Conservation (phyloP, 2,888 invertebrate genomes). For the Punctoribates punctum region DNA sequence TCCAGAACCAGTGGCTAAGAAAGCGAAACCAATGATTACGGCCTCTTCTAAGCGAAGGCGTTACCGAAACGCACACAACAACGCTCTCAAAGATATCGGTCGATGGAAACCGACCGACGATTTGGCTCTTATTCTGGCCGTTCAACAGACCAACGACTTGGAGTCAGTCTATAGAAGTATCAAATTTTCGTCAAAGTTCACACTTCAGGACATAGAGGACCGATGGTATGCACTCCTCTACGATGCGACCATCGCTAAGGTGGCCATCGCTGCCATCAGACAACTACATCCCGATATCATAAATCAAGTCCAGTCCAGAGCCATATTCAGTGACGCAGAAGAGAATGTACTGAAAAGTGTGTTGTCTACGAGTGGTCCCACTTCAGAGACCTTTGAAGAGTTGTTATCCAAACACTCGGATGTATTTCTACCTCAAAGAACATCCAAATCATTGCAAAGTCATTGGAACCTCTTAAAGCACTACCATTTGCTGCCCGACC, state of each 20-base stretch:
- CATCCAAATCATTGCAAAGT: constrained; percentile 73
- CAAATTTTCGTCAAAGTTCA: constrained; percentile 93
- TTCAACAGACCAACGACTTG: constrained; percentile 72
- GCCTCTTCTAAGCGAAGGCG: constrained; percentile 40
- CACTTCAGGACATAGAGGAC: constrained; percentile 85
- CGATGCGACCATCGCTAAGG: constrained; percentile 80
- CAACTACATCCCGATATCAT: constrained; percentile 88
- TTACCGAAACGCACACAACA: constrained; percentile 47
- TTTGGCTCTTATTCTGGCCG: constrained; percentile 83
- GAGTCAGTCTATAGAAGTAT: constrained; percentile 75
- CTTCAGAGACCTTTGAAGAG: constrained; percentile 75
- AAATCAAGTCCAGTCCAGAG: constrained; percentile 78
- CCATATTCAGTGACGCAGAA: constrained; percentile 82
- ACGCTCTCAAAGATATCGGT: constrained; percentile 59
- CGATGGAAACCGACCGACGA: constrained; percentile 98
- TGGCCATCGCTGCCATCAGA: constrained; percentile 86
- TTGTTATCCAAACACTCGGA: constrained; percentile 76
- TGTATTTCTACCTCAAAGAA: constrained; percentile 80
- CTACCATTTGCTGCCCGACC: constrained; percentile 84
- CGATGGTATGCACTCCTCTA: constrained; percentile 94
- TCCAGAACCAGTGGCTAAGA: constrained; percentile 38
- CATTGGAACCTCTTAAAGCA: constrained; percentile 93
- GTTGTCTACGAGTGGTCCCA: constrained; percentile 60
- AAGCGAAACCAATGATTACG: constrained; percentile 46
- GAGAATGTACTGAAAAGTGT: constrained; percentile 78